Evolutionary conservation across 2,797 vertebrate species (phyloP).

Genomic region (Enteromius treurensis): DNA sequence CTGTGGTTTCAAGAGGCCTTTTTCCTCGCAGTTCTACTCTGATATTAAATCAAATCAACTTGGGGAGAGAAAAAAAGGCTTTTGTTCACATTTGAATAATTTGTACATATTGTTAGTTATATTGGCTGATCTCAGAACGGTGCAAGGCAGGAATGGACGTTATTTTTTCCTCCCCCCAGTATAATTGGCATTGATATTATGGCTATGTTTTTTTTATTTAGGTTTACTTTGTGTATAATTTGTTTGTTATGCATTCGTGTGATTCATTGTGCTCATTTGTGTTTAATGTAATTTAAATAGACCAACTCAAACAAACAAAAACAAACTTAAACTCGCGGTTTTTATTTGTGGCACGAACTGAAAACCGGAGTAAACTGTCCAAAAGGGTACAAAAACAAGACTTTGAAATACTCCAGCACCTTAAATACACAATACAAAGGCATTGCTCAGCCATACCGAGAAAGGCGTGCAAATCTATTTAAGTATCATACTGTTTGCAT

Average conservation of each 20-base stretch:
- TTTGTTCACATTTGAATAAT: constrained; percentile 52
- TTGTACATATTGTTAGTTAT: constrained; percentile 51
- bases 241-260: constrained; percentile 12
- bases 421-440: constrained; percentile 95
- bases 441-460: constrained; percentile 90
- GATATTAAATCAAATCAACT: constrained; percentile 75
- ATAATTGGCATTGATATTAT: constrained; percentile 15
- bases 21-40: constrained; percentile 66
- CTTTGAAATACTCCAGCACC: constrained; percentile 82
- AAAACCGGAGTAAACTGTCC: constrained; percentile 41
- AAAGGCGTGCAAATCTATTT: constrained; percentile 98
- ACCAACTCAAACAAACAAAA: constrained; percentile 23
- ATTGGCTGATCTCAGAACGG: constrained; percentile 24
- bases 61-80: constrained; percentile 51
- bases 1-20: constrained; percentile 71
- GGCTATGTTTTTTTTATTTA: constrained; percentile 11
- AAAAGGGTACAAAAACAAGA: constrained; percentile 56
- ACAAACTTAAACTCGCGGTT: constrained; percentile 17
- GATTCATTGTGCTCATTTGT: constrained; percentile 5
- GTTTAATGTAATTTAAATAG: background rate
- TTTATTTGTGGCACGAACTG: constrained; percentile 31
- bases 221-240: constrained; percentile 28
- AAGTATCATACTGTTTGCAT: constrained; percentile 99
- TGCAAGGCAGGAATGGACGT: background rate
- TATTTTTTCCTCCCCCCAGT: background rate